Evolutionary conservation across 2,888 invertebrate species (phyloP).

Genomic region (Nemotelus nigrinus): DNA sequence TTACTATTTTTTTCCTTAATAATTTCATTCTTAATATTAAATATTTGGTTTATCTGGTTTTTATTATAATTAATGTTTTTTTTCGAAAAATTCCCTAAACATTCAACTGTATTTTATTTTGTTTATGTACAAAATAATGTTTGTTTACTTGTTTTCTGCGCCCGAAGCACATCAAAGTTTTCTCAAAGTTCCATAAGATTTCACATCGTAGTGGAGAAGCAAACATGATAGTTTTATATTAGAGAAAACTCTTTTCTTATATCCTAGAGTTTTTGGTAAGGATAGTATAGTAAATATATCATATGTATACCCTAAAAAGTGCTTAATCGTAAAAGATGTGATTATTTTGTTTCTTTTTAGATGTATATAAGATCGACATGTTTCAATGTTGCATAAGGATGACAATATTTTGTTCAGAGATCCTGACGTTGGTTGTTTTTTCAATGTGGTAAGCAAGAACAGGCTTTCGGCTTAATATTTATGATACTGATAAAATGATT

Average conservation of each 20-base stretch:
- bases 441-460: background rate
- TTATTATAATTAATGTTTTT: background rate
- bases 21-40: too few relatives aligned
- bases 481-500: too few relatives aligned
- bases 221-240: slow-evolving; percentile 18
- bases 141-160: background rate
- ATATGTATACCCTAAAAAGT: background rate
- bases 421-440: too few relatives aligned
- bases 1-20: too few relatives aligned
- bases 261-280: too few relatives aligned
- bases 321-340: background rate
- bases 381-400: slow-evolving; percentile 29
- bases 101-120: slow-evolving; percentile 43
- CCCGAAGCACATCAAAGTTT: background rate
- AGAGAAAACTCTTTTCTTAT: background rate
- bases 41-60: too few relatives aligned
- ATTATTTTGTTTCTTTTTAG: background rate
- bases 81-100: slow-evolving; percentile 48
- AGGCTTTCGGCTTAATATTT: background rate
- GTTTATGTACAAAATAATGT: slow-evolving; percentile 14
- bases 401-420: too few relatives aligned
- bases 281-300: too few relatives aligned
- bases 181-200: background rate
- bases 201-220: background rate
- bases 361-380: background rate